Evolutionary conservation across 2,113 vertebrate species (phyloP).

Genomic region (Nipponia nippon): DNA sequence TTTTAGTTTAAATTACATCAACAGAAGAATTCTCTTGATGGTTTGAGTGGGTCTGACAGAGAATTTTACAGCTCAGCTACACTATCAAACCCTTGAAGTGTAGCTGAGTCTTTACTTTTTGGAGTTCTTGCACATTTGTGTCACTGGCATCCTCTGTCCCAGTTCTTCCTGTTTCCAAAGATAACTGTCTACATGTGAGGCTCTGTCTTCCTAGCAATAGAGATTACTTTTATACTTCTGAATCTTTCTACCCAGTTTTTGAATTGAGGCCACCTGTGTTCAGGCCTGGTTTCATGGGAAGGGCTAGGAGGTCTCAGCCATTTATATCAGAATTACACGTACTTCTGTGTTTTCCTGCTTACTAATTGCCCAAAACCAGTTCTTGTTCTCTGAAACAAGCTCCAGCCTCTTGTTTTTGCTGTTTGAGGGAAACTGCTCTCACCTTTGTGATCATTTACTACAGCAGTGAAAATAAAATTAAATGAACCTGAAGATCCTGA

Average conservation of each 20-base stretch:
- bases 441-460: background rate
- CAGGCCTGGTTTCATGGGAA: background rate
- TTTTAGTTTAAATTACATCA: background rate
- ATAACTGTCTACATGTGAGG: background rate
- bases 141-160: background rate
- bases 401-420: background rate
- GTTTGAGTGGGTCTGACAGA: background rate
- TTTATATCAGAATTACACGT: background rate
- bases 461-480: background rate
- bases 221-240: background rate
- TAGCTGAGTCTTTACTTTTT: background rate
- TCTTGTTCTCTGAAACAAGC: background rate
- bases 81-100: background rate
- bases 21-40: background rate
- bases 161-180: background rate
- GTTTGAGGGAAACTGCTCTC: background rate
- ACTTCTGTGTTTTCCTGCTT: background rate
- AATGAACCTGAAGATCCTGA: background rate
- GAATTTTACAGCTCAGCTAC: background rate
- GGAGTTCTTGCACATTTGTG: background rate
- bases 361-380: background rate
- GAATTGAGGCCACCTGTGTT: background rate
- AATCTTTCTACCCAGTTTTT: background rate
- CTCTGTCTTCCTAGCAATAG: background rate
- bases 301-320: rapidly evolving